phyloP scores from a whole-genome alignment of 2,888 invertebrate genomes.

The Tortricodes alternella region DNA sequence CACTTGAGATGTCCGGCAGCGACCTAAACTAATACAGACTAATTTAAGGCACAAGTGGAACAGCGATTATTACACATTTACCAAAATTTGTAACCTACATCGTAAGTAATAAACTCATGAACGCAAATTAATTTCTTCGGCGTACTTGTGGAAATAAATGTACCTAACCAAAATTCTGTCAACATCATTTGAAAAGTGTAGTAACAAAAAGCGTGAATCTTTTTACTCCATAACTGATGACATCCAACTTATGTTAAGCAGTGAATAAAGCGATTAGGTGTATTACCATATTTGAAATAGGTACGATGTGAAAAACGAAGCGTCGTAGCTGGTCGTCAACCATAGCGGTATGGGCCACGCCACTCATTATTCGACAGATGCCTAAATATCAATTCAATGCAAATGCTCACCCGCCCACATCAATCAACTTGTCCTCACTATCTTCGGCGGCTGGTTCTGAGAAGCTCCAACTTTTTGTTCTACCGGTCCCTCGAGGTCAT shows the following conservation, averaged over 20 bases:
- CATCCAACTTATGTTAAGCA: background rate
- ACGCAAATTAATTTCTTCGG: too few relatives aligned
- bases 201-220: too few relatives aligned
- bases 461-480: constrained; percentile 58
- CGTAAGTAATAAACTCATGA: too few relatives aligned
- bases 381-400: constrained; percentile 74
- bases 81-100: too few relatives aligned
- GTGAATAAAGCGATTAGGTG: background rate
- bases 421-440: constrained; percentile 68
- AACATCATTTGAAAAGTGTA: too few relatives aligned
- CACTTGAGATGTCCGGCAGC: constrained; percentile 61
- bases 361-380: constrained; percentile 63
- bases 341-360: constrained; percentile 51
- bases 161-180: too few relatives aligned
- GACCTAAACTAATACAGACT: constrained; percentile 26
- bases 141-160: too few relatives aligned
- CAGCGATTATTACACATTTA: background rate
- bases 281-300: background rate
- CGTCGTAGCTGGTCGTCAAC: constrained; percentile 51
- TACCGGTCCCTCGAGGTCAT: constrained; percentile 51
- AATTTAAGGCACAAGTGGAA: constrained; percentile 3
- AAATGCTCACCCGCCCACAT: constrained; percentile 67
- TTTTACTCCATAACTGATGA: too few relatives aligned
- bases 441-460: constrained; percentile 39
- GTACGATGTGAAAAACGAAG: background rate